Base-by-base conservation (phyloP, 2,888 invertebrate genomes). In the Scaptodrosophila latifasciaeformis region DNA sequence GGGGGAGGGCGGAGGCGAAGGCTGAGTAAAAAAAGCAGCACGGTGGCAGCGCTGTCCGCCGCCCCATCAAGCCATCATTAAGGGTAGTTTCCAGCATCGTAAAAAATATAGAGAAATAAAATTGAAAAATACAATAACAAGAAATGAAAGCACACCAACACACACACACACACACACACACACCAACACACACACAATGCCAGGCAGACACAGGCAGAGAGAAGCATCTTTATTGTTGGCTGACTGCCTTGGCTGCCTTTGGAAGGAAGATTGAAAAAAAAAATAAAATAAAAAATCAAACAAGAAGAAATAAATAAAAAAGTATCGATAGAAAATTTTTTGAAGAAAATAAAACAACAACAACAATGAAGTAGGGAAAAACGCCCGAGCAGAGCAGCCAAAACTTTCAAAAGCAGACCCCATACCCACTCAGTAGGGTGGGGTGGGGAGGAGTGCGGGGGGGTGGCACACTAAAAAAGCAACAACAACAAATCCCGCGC, bases 101-200 rank as follows among this genome's bases (percentile, higher is more conserved):
- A 82, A 76, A 80, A 66, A 81, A 75, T 76, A 80, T 81, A 75
- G 81, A 81, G 80, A 79, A 76, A 79, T 81, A 79, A 79, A 75
- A 79, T 81, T 81, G 69, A 76, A 81, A 81, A 49, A 44, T 15
- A 54, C 21, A 46, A 51, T 19, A 35, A 34, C 6, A 40, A 49
- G 18, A 21, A n/a, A 30, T 12, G 24, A 43, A 21, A 24, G 15
- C 24, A 4, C 6, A 43, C n/a, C n/a, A n/a, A n/a, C n/a, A n/a
- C n/a, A n/a, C n/a, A n/a, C n/a, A n/a, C n/a, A n/a, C n/a, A n/a
- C n/a, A n/a, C n/a, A n/a, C n/a, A n/a, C n/a, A n/a, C n/a, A n/a
- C n/a, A n/a, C n/a, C n/a, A n/a, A n/a, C n/a, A n/a, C n/a, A n/a
- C n/a, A n/a, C n/a, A n/a, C n/a, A 27, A 24, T n/a, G 9, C 12